A percentile compares a stretch with the other conserved stretches of the same genome.
Conservation (phyloP, 2,888 invertebrate species). For the Gonocerus acuteangulatus region DNA sequence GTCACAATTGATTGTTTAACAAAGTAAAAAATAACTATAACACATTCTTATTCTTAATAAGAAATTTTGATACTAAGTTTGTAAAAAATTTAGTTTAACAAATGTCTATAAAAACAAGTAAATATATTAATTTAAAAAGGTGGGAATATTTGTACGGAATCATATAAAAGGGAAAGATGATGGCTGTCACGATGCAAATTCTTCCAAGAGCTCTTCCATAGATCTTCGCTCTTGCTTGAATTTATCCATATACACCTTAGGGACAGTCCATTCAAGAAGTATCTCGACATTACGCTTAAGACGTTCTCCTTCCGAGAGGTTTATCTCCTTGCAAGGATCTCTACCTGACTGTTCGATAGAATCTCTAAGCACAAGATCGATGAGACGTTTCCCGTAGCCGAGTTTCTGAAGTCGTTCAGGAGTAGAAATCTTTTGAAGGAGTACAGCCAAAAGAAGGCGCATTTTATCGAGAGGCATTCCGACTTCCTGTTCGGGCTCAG, state of each 20-base stretch:
- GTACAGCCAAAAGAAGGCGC: constrained; percentile 69
- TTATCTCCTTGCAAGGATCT: constrained; percentile 53
- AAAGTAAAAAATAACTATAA: too few species aligned
- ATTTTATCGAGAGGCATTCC: constrained; percentile 63
- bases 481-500: constrained; percentile 43
- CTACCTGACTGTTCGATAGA: constrained; percentile 69
- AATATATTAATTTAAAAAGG: not conserved
- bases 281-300: constrained; percentile 68
- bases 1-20: too few species aligned
- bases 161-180: too few species aligned
- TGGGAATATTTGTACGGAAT: not conserved
- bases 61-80: too few species aligned
- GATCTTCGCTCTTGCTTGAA: constrained; percentile 66
- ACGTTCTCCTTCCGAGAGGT: constrained; percentile 53
- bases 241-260: constrained; percentile 65
- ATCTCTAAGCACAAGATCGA: constrained; percentile 72
- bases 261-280: constrained; percentile 73
- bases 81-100: too few species aligned
- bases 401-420: constrained; percentile 66
- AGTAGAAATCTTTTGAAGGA: constrained; percentile 75
- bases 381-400: constrained; percentile 65
- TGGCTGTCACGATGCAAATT: constrained; percentile 52
- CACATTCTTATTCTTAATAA: too few species aligned
- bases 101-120: too few species aligned
- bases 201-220: constrained; percentile 70